Evolutionary conservation across 2,113 vertebrate species (phyloP).

Genomic region (Equus przewalskii): DNA sequence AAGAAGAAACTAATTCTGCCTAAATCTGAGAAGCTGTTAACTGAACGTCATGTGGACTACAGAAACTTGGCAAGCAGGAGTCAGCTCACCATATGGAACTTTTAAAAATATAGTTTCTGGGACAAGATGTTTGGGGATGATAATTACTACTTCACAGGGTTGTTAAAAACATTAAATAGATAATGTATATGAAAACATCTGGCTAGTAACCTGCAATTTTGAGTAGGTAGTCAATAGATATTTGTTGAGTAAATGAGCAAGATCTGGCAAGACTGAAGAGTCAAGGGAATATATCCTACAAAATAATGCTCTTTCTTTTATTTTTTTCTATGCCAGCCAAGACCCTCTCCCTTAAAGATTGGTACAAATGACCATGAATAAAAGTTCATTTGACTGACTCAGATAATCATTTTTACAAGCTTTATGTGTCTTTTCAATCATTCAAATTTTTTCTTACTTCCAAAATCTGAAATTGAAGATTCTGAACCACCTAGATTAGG

Average conservation of each 20-base stretch:
- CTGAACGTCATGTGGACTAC: neutral
- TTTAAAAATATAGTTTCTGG: constrained; percentile 20
- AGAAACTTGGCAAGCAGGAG: neutral
- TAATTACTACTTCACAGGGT: neutral
- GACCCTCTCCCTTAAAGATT: constrained; percentile 62
- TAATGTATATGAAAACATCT: neutral
- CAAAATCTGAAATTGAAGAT: constrained; percentile 78
- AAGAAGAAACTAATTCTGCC: constrained; percentile 25
- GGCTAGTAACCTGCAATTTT: neutral
- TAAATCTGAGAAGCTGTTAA: neutral
- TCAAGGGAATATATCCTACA: constrained; percentile 39
- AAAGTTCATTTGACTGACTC: constrained; percentile 73
- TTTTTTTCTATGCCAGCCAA: constrained; percentile 86
- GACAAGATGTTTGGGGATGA: neutral
- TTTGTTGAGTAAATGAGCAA: neutral
- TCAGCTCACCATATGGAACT: neutral
- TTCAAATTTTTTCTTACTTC: constrained; percentile 66
- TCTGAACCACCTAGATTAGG: constrained; percentile 81
- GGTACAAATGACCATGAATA: constrained; percentile 37
- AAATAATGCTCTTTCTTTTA: constrained; percentile 84
- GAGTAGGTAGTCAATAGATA: neutral
- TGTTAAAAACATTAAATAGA: neutral
- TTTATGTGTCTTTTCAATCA: constrained; percentile 71
- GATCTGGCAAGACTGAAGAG: constrained; percentile 53
- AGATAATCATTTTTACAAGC: constrained; percentile 66